A percentile compares a stretch with the other conserved stretches of the same genome.
Conservation (phyloP, 2,888 invertebrate genomes). For the Microplitis manilae region DNA sequence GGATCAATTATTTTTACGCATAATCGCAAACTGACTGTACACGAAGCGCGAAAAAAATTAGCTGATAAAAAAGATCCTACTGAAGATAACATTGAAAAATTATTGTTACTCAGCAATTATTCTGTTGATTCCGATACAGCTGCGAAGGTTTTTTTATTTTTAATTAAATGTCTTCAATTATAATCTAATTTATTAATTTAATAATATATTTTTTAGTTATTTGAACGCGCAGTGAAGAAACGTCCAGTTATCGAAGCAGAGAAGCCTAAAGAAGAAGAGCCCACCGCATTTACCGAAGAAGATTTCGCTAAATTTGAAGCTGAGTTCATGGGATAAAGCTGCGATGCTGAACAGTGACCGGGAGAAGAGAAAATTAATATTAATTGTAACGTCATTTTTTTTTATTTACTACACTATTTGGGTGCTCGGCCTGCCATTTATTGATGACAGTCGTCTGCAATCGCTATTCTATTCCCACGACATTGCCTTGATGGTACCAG, state of each 20-base stretch:
- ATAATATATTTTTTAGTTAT: slow-evolving; percentile 71
- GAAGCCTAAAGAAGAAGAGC: slow-evolving; percentile 70
- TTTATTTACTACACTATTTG: slow-evolving; percentile 78
- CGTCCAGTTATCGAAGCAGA: slow-evolving; percentile 72
- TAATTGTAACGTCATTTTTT: slow-evolving; percentile 73
- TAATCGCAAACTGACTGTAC: slow-evolving; percentile 57
- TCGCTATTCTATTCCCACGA: slow-evolving; percentile 61
- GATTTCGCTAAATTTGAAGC: slow-evolving; percentile 79
- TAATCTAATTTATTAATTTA: slow-evolving; percentile 38
- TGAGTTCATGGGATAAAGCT: slow-evolving; percentile 70
- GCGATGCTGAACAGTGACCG: slow-evolving; percentile 72
- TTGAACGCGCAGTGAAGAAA: slow-evolving; percentile 74
- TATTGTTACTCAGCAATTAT: slow-evolving; percentile 73
- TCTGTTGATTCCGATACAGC: slow-evolving; percentile 67
- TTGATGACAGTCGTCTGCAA: slow-evolving; percentile 76
- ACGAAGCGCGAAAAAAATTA: slow-evolving; percentile 59
- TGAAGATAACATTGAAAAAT: slow-evolving; percentile 73
- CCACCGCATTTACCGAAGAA: slow-evolving; percentile 81
- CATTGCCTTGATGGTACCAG: slow-evolving; percentile 76
- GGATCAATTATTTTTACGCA: slow-evolving; percentile 49
- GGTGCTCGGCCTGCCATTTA: slow-evolving; percentile 80
- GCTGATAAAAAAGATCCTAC: slow-evolving; percentile 62
- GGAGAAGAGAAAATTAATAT: slow-evolving; percentile 75
- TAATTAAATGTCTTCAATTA: not conserved
- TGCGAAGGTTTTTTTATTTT: slow-evolving; percentile 71